Conservation (phyloP, 2,888 invertebrate genomes). For the Physocephala rufipes region DNA sequence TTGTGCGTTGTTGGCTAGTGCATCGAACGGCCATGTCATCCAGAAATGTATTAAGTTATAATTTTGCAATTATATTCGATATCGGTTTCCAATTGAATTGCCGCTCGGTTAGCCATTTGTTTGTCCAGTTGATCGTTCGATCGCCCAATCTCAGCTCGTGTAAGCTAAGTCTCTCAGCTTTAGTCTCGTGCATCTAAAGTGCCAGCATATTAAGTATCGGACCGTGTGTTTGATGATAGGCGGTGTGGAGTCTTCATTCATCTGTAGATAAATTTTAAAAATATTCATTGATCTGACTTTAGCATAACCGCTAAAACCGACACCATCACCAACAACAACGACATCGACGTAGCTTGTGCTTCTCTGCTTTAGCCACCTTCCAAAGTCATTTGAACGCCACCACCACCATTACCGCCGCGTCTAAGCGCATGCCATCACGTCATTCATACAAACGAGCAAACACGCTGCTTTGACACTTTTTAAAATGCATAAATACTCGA, state of each 20-base stretch:
- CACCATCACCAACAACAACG: background rate
- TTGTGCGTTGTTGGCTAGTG: background rate
- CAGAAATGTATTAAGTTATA: conserved; percentile 40
- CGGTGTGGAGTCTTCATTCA: background rate
- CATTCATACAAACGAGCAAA: conserved; percentile 8
- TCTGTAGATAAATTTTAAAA: conserved; percentile 21
- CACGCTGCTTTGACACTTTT: conserved; percentile 44
- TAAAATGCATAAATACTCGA: conserved; percentile 44
- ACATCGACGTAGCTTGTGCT: background rate
- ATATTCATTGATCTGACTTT: conserved; percentile 17
- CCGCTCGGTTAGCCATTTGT: background rate
- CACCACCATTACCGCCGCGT: background rate
- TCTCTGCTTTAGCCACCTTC: background rate
- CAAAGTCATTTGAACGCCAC: too few species aligned
- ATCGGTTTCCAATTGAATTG: conserved; percentile 44
- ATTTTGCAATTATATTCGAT: conserved; percentile 42
- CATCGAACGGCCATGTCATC: background rate
- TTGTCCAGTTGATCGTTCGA: conserved; percentile 5
- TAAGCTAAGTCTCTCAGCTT: background rate
- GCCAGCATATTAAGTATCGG: background rate
- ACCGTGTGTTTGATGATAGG: background rate
- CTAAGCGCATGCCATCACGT: background rate
- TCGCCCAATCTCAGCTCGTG: background rate
- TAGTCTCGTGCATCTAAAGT: background rate
- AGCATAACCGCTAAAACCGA: background rate